Base-by-base conservation (phyloP, 2,888 invertebrate species). In the Drosophila demipolita region DNA sequence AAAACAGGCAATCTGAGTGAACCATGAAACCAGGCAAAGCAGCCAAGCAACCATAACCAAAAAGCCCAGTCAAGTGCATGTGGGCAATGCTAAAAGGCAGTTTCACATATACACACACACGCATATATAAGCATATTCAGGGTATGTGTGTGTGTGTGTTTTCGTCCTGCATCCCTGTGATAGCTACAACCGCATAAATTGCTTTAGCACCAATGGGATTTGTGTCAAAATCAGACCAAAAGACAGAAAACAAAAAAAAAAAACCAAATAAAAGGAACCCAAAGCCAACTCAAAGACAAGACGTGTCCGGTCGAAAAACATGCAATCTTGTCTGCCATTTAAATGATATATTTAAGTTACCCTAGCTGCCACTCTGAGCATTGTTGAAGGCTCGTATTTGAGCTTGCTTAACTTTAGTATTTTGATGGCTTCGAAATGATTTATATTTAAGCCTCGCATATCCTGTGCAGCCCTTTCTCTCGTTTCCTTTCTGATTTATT, bases 201-300 rank as follows among this genome's bases (percentile, higher is more conserved):
- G 90, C 87, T 90, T 86, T 87, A 90, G 90, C 90, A 90, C 89
- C 87, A 89, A 90, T 86, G 87, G 90, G 87, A 90, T 87, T 87
- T 87, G 89, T 83, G 87, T 86, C 87, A 86, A 87, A 89, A 83
- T 87, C 90, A 89, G 89, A 75, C 81, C 69, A 81, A 78, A 78
- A 74, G 73, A 26, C n/a, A 32, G 32, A n/a, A 7, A 29, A 29
- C 29, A 26, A 23, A 32, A 36, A 9, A 33, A 40, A 17, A 2
- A 5, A 26, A 17, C 40, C n/a, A 3, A 53, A 36, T 9, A 3
- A 53, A 36, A 17, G 20, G 11, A 17, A 36, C n/a, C 23, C 23
- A 66, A 54, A 83, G 62, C 78, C 72, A 73, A 73, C 62, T 67
- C 72, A 78, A 78, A 87, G 87, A 80, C 89, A 89, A 78, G 78